Percentiles rank a stretch among this genome's conserved stretches.
Conservation (phyloP, 2,113 vertebrate species). For the Proterorhinus semilunaris region DNA sequence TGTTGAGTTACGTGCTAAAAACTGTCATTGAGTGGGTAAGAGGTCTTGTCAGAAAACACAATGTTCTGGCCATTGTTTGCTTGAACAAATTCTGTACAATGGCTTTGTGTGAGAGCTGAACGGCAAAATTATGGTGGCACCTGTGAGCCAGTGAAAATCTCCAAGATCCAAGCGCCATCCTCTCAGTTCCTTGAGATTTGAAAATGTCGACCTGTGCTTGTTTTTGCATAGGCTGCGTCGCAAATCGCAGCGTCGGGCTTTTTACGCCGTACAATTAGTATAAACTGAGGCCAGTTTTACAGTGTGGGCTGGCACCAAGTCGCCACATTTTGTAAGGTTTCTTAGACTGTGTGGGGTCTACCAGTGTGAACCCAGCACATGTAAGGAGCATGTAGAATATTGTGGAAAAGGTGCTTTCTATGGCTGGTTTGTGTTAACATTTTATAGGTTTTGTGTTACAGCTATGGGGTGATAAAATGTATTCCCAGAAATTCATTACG, state of each 20-base stretch:
- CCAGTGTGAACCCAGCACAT: constrained; percentile 31
- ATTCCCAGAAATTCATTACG: neutral
- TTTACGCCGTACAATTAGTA: constrained; percentile 47
- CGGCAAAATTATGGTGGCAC: neutral
- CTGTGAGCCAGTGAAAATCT: neutral
- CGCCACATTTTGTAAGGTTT: constrained; percentile 37
- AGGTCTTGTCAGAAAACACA: too few relatives aligned
- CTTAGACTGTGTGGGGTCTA: constrained; percentile 54
- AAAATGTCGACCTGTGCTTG: neutral
- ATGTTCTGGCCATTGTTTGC: too few relatives aligned
- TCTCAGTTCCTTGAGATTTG: neutral
- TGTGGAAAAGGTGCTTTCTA: constrained; percentile 16
- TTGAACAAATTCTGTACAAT: too few relatives aligned
- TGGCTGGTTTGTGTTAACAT: constrained; percentile 11
- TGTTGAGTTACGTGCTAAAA: too few relatives aligned
- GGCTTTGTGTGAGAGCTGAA: too few relatives aligned
- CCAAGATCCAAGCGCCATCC: neutral
- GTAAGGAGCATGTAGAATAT: constrained; percentile 4
- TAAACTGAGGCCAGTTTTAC: constrained; percentile 45
- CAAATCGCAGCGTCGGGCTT: constrained; percentile 46
- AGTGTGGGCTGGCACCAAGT: constrained; percentile 37
- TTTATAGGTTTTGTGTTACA: constrained; percentile 11
- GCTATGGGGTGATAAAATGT: constrained; percentile 2
- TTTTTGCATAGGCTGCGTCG: constrained; percentile 12
- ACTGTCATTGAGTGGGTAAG: too few relatives aligned